Evolutionary conservation across 2,888 invertebrate species (phyloP).

Genomic region (Leptinotarsa peninsularis): DNA sequence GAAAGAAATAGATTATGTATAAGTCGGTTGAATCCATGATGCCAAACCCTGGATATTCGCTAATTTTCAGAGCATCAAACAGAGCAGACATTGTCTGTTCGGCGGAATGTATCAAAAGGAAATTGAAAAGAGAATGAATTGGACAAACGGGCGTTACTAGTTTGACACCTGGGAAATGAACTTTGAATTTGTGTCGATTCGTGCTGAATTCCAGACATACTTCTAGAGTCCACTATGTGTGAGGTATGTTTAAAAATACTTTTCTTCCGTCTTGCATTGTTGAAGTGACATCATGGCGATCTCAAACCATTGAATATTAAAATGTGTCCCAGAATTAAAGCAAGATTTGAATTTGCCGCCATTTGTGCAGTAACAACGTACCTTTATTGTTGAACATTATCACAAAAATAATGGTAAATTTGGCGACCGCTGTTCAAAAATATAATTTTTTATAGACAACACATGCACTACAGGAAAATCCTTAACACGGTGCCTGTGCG

Average conservation of each 20-base stretch:
- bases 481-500: no score
- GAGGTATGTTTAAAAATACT: neutral
- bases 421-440: no score
- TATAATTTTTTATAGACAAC: no score
- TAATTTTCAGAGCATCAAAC: neutral
- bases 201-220: neutral
- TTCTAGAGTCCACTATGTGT: neutral
- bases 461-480: no score
- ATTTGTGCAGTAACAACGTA: no score
- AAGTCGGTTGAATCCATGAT: neutral
- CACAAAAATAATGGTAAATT: no score
- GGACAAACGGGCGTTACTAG: neutral
- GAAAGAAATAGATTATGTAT: neutral
- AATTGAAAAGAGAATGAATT: conserved; percentile 9
- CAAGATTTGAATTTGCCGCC: no score
- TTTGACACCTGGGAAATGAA: neutral
- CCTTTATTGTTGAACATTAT: no score
- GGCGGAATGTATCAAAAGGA: neutral
- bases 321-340: no score
- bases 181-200: neutral
- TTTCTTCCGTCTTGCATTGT: no score
- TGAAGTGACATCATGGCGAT: no score
- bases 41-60: neutral
- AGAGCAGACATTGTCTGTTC: neutral
- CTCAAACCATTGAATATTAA: no score